A percentile compares a stretch with the other conserved stretches of the same genome.
phyloP scores from a whole-genome alignment of 2,113 vertebrate genomes.

The Ploceus nigricollis region DNA sequence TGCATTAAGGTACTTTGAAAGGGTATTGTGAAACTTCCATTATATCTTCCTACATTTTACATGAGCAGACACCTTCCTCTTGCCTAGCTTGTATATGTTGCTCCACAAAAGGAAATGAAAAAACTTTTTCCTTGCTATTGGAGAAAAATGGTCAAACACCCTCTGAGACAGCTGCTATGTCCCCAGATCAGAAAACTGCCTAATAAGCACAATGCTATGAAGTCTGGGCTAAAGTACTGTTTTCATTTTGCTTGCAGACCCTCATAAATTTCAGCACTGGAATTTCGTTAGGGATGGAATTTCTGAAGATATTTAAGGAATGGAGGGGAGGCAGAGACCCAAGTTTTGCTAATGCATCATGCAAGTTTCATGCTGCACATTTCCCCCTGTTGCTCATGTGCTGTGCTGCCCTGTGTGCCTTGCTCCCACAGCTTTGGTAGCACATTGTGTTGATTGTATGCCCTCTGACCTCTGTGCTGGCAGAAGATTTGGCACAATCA shows the following conservation, averaged over 20 bases:
- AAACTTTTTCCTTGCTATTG: background rate
- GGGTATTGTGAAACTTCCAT: slow-evolving; percentile 43
- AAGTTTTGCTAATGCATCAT: background rate
- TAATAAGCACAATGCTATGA: background rate
- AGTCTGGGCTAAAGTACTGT: background rate
- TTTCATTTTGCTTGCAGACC: background rate
- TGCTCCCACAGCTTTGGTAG: background rate
- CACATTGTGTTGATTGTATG: rapidly evolving
- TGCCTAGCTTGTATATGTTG: background rate
- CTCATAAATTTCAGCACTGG: background rate
- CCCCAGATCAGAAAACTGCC: background rate
- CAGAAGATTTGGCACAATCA: rapidly evolving
- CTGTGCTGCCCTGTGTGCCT: background rate
- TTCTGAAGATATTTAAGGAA: background rate
- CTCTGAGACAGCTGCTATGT: background rate
- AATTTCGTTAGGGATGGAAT: background rate
- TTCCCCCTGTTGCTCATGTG: background rate
- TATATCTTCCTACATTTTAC: slow-evolving; percentile 50
- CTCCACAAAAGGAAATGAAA: background rate
- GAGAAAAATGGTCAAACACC: background rate
- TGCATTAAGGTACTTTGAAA: slow-evolving; percentile 34
- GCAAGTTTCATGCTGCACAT: rapidly evolving
- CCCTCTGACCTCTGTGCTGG: rapidly evolving
- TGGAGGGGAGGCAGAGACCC: background rate
- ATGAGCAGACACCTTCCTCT: slow-evolving; percentile 25